A percentile compares a stretch with the other conserved stretches of the same genome.
phyloP scores from a whole-genome alignment of 1,140 invertebrate species.

The Temnothorax longispinosus region DNA sequence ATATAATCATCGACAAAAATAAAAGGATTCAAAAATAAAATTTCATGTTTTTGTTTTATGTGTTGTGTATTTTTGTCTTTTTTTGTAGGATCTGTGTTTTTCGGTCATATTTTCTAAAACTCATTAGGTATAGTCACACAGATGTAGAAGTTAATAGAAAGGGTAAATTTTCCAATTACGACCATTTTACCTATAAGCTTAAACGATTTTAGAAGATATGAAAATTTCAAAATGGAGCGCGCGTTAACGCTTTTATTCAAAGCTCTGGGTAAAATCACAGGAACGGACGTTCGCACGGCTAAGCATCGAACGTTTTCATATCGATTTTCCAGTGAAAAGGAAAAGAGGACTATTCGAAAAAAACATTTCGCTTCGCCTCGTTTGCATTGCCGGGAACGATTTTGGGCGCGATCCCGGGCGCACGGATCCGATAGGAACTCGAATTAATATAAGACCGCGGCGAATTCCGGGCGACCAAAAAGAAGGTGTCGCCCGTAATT shows the following conservation, averaged over 20 bases:
- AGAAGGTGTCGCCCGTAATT: slow-evolving; percentile 74
- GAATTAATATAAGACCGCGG: slow-evolving; percentile 61
- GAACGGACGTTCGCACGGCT: background rate
- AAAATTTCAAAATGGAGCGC: background rate
- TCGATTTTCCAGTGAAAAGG: background rate
- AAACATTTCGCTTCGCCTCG: background rate
- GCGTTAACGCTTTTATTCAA: background rate
- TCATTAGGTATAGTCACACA: background rate
- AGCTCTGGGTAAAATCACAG: background rate
- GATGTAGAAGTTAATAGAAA: too few species aligned
- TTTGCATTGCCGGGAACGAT: slow-evolving; percentile 9
- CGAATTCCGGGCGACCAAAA: slow-evolving; percentile 47
- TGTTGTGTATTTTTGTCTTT: background rate
- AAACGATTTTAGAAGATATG: background rate
- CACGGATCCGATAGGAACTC: slow-evolving; percentile 8
- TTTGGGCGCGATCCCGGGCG: background rate
- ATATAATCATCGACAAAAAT: background rate
- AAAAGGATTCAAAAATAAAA: background rate
- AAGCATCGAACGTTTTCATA: background rate
- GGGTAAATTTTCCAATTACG: background rate
- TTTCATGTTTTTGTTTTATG: background rate
- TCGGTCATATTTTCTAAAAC: background rate
- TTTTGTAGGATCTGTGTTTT: too few species aligned
- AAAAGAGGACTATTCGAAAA: background rate
- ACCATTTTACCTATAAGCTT: background rate